phyloP scores from a whole-genome alignment of 2,888 invertebrate genomes.

The Minunthozetes semirufus region DNA sequence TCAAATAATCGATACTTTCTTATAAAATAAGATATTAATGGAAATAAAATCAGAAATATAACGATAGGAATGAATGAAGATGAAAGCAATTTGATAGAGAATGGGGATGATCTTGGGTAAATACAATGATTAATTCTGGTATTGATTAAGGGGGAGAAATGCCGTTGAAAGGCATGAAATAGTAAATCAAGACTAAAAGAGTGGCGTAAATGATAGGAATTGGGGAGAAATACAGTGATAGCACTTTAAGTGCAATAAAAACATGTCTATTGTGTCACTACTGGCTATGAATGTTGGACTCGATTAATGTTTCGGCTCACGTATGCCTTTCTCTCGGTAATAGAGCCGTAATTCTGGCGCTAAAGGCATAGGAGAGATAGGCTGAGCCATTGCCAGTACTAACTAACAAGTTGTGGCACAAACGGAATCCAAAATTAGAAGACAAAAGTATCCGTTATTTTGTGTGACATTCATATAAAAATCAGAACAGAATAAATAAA shows the following conservation, averaged over 20 bases:
- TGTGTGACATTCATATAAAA: slow-evolving; percentile 13
- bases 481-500: neutral
- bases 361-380: no score
- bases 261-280: neutral
- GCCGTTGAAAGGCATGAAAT: neutral
- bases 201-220: slow-evolving; percentile 5
- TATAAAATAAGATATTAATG: no score
- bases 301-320: slow-evolving; percentile 8
- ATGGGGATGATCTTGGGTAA: no score
- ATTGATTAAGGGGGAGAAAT: neutral
- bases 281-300: neutral
- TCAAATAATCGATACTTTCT: no score
- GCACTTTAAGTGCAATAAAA: slow-evolving; percentile 8
- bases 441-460: slow-evolving; percentile 15
- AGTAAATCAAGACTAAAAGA: neutral
- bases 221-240: neutral
- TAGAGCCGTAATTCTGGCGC: slow-evolving; percentile 2
- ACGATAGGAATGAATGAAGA: no score
- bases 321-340: slow-evolving; percentile 3
- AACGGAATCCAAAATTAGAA: slow-evolving; percentile 3
- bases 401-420: slow-evolving; percentile 11
- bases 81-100: no score
- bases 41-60: no score
- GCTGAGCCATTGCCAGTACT: neutral
- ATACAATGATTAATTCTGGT: neutral